Evolutionary conservation across 2,113 vertebrate species (phyloP).

Genomic region (Morone chrysops): DNA sequence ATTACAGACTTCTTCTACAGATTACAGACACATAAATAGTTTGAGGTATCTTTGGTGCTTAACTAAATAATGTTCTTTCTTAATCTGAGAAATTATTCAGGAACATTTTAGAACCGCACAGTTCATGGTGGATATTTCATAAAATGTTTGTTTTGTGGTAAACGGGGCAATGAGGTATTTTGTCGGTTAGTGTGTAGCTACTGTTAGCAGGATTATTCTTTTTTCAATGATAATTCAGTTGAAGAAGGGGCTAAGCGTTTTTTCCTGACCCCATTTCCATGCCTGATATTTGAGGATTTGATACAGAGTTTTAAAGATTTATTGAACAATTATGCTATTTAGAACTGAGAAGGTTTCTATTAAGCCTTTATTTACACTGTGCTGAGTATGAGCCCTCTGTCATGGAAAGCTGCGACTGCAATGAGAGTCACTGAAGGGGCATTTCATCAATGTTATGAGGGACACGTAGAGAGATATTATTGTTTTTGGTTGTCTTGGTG

Average conservation of each 20-base stretch:
- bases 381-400: background rate
- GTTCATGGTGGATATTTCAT: conserved; percentile 1
- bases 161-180: conserved; percentile 37
- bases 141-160: conserved; percentile 8
- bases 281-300: conserved; percentile 49
- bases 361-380: conserved; percentile 35
- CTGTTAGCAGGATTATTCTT: conserved; percentile 42
- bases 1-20: conserved; percentile 1
- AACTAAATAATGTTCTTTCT: conserved; percentile 23
- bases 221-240: conserved; percentile 23
- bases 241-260: conserved; percentile 29
- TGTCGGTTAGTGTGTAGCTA: conserved; percentile 17
- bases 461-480: conserved; percentile 20
- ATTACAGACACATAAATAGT: conserved; percentile 20
- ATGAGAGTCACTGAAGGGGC: conserved; percentile 45
- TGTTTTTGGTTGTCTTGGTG: conserved; percentile 25
- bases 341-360: conserved; percentile 15
- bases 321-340: conserved; percentile 52
- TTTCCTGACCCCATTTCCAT: conserved; percentile 50
- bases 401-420: background rate
- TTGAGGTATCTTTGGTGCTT: conserved; percentile 17
- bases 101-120: conserved; percentile 26
- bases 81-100: conserved; percentile 34
- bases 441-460: conserved; percentile 11
- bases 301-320: conserved; percentile 51